Evolutionary conservation across 2,888 invertebrate genomes (phyloP).

Genomic region (Sympetrum striolatum): DNA sequence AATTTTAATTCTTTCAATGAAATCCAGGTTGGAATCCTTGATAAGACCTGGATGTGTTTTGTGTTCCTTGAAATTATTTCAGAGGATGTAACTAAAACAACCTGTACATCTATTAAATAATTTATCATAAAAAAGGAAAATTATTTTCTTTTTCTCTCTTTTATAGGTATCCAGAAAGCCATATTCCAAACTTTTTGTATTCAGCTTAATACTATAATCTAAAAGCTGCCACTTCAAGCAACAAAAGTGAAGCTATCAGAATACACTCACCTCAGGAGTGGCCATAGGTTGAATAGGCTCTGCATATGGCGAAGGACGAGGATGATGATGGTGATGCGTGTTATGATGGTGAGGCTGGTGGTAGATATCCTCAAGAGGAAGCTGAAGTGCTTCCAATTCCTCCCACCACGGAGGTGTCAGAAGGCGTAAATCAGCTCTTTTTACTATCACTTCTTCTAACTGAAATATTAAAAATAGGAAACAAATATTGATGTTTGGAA

Average conservation of each 20-base stretch:
- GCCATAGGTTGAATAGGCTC: conserved; percentile 41
- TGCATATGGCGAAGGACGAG: conserved; percentile 45
- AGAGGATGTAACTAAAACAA: too few relatives aligned
- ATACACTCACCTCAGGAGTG: conserved; percentile 3
- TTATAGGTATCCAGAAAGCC: too few relatives aligned
- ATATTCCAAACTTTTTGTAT: too few relatives aligned
- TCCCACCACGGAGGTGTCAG: conserved; percentile 97
- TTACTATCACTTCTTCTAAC: conserved; percentile 71
- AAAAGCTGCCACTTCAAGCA: not conserved
- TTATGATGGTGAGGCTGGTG: conserved; percentile 28
- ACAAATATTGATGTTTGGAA: too few relatives aligned
- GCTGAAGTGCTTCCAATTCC: conserved; percentile 78
- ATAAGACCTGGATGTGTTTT: too few relatives aligned
- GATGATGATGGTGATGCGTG: conserved; percentile 45
- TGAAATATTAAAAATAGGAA: not conserved
- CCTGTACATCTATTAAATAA: too few relatives aligned
- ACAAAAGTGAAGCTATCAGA: not conserved
- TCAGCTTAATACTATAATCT: too few relatives aligned
- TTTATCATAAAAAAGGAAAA: too few relatives aligned
- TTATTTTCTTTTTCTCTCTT: too few relatives aligned
- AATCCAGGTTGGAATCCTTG: too few relatives aligned
- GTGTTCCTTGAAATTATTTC: too few relatives aligned
- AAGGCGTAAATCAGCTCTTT: conserved; percentile 88
- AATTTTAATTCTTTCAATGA: too few relatives aligned
- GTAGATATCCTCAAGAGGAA: conserved; percentile 17